phyloP scores from a whole-genome alignment of 2,113 vertebrate genomes.

The Hystrix cristata region DNA sequence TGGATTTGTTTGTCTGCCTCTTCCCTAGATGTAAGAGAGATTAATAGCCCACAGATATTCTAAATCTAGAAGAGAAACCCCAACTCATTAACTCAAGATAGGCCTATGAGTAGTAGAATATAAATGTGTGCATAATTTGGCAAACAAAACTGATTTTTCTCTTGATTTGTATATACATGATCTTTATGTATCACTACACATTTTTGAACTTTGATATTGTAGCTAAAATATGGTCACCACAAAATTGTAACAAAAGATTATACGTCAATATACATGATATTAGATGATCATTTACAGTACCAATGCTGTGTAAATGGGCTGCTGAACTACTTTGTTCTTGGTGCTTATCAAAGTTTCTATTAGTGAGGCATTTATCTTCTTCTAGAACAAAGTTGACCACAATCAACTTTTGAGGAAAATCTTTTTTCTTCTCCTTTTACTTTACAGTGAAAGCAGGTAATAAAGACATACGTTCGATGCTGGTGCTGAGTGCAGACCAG shows the following conservation, averaged over 20 bases:
- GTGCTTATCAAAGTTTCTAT: neutral
- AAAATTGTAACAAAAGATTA: constrained; percentile 11
- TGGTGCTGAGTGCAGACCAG: neutral
- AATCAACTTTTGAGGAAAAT: neutral
- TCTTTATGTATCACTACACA: neutral
- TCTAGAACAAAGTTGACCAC: neutral
- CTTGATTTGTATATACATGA: neutral
- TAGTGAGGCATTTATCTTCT: neutral
- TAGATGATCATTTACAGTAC: neutral
- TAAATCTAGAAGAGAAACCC: neutral
- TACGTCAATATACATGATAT: neutral
- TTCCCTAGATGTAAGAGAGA: neutral
- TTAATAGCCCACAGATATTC: neutral
- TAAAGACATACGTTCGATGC: neutral
- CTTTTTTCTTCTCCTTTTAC: neutral
- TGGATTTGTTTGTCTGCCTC: neutral
- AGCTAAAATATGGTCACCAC: neutral
- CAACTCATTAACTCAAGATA: neutral
- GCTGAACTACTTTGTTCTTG: neutral
- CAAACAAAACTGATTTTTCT: neutral
- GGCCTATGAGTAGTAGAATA: neutral
- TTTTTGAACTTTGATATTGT: neutral
- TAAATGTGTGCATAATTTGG: neutral
- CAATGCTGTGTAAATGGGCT: neutral
- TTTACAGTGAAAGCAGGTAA: neutral